phyloP scores from a whole-genome alignment of 2,113 vertebrate genomes.

The Girardinichthys multiradiatus region DNA sequence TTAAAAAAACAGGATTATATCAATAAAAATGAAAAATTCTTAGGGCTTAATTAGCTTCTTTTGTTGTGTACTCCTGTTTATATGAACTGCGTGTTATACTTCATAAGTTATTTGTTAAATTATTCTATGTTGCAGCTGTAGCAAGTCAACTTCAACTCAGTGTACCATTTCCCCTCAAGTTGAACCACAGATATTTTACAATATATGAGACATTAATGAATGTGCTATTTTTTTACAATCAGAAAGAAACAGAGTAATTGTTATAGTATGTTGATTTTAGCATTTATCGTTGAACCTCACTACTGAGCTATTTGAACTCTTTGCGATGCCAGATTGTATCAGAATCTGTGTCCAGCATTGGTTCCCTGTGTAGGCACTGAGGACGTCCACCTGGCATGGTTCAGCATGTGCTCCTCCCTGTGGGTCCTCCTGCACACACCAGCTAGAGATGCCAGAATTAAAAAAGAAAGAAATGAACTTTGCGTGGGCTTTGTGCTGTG shows the following conservation, averaged over 20 bases:
- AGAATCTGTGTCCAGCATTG: not conserved
- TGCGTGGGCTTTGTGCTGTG: conserved; percentile 55
- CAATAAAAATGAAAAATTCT: conserved; percentile 46
- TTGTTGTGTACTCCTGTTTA: not conserved
- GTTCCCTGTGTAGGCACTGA: conserved; percentile 33
- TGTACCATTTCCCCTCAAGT: not conserved
- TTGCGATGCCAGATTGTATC: conserved; percentile 1
- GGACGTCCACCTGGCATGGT: conserved; percentile 17
- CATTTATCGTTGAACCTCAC: conserved; percentile 12
- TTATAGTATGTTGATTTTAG: conserved; percentile 45
- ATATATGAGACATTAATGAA: not conserved
- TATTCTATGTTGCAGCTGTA: too few species aligned
- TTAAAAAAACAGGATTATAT: conserved; percentile 34
- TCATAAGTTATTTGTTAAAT: not conserved
- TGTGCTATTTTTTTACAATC: conserved; percentile 13
- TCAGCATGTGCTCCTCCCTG: conserved; percentile 15
- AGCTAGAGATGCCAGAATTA: conserved; percentile 22
- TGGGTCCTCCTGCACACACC: not conserved
- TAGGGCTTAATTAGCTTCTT: not conserved
- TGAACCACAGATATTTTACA: not conserved
- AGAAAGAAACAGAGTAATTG: conserved; percentile 42
- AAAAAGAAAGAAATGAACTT: conserved; percentile 6
- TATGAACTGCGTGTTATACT: not conserved
- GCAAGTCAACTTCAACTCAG: not conserved
- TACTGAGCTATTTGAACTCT: not conserved